Evolutionary conservation across 1,140 invertebrate genomes (phyloP), one percentile per base, ranked within the genome.

Genomic region (Rhopalosiphum maidis): DNA sequence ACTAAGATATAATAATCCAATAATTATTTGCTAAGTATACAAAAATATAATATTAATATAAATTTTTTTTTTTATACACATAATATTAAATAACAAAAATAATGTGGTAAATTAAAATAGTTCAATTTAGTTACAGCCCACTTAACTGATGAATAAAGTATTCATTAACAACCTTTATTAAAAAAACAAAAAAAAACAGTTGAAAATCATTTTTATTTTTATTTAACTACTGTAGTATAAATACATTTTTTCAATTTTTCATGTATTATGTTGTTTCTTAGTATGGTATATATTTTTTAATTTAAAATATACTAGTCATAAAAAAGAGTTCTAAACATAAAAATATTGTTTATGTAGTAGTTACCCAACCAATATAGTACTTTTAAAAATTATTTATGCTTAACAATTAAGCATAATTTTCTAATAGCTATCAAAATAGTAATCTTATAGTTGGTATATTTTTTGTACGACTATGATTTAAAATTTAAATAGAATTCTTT

Each of bases 21-120:
- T 85, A 85, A 85, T 43, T 41, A 5, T 30, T 41, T 43, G 37
- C 6, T 83, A 83, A 83, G 25, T 85, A 41, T 23, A 23, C 7
- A 85, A 85, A 85, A 85, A 83, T 37, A 4, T 43, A 25, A 43
- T 41, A 11, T 46, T 11, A 46, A 46, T 43, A 25, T 85, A 85
- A 77, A 77, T 77, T n/a, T 21, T 77, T 77, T n/a, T 30, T 77
- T 43, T 0, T 85, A 25, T 23, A 41, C 18, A 85, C 22, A 41
- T 83, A 83, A 68, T 68, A 68, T 18, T n/a, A 83, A 83, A 85
- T 85, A 25, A 11, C 37, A 85, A 85, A 85, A 85, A 77, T 35
- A 77, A 77, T 77, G 3, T 77, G 30, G 15, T n/a, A 77, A 77
- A 77, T 18, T 0, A 77, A n/a, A 77, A 35, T 77, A 6, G 5